Evolutionary conservation across 2,888 invertebrate species (phyloP).

Genomic region (Ptychoptera contaminata): DNA sequence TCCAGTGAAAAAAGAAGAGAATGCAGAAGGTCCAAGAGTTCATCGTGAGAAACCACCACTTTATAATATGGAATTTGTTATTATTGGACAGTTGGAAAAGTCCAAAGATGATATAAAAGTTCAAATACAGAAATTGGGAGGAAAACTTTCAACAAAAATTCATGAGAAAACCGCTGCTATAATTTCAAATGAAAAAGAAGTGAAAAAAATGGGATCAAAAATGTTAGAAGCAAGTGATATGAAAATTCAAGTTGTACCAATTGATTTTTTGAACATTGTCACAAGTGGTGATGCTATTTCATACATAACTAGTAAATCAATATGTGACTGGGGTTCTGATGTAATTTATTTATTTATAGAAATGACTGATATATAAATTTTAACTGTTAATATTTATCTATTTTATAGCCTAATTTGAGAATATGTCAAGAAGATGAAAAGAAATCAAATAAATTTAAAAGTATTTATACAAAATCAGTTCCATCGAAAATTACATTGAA

Average conservation of each 20-base stretch:
- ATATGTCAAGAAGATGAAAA: conserved; percentile 38
- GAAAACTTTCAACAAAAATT: conserved; percentile 49
- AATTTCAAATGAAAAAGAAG: conserved; percentile 50
- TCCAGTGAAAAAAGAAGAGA: conserved; percentile 35
- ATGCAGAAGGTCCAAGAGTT: conserved; percentile 41
- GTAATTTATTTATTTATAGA: conserved; percentile 32
- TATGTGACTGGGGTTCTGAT: conserved; percentile 74
- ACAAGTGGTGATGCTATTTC: conserved; percentile 44
- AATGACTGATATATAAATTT: neutral
- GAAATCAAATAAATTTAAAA: conserved; percentile 44
- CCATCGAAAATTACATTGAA: conserved; percentile 48
- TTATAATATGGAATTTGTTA: conserved; percentile 60
- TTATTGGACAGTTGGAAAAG: conserved; percentile 40
- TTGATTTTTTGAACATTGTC: conserved; percentile 54
- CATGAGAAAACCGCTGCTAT: conserved; percentile 52
- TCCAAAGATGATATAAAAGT: conserved; percentile 45
- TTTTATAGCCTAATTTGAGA: conserved; percentile 31
- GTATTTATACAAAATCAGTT: conserved; percentile 39
- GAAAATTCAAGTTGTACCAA: conserved; percentile 68
- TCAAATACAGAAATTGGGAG: conserved; percentile 62
- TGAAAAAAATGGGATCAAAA: conserved; percentile 47
- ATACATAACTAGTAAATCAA: conserved; percentile 51
- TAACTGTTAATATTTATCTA: conserved; percentile 8
- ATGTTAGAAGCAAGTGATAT: conserved; percentile 48
- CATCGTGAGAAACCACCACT: conserved; percentile 50